These are phyloP conservation scores for Brienomyrus brachyistius DNA, from an alignment of 2,113 vertebrate genomes.

Conservation along the genomic window DNA sequence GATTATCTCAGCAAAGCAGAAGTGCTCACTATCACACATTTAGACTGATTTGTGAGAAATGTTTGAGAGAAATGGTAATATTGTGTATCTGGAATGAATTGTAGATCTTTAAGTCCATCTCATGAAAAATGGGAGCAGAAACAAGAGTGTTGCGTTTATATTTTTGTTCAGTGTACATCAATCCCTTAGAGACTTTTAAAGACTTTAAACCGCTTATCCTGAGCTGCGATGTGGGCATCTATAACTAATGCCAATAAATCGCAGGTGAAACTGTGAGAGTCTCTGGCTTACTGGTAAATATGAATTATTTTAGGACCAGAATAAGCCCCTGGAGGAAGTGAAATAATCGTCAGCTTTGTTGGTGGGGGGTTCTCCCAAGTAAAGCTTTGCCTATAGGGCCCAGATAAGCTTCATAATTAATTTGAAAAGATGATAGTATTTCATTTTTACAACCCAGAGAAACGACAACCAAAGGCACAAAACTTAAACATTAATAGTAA, in stretches of 20 bases:
- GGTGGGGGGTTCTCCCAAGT: background rate
- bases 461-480: background rate
- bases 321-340: too few species aligned
- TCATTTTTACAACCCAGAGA: background rate
- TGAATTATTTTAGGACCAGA: background rate
- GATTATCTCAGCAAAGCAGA: too few species aligned
- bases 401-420: background rate
- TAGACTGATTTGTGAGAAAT: too few species aligned
- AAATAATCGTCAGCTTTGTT: background rate
- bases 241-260: background rate
- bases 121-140: too few species aligned
- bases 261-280: background rate
- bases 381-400: background rate
- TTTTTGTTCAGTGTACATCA: too few species aligned
- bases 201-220: background rate
- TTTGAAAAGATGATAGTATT: background rate
- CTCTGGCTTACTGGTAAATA: background rate
- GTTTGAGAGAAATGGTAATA: too few species aligned
- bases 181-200: background rate
- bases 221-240: background rate
- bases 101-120: too few species aligned
- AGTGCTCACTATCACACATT: too few species aligned
- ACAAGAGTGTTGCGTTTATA: too few species aligned
- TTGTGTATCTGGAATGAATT: too few species aligned
- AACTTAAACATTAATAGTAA: background rate